These are phyloP conservation scores for Falco biarmicus DNA, from an alignment of 2,797 vertebrate genomes.

Conservation along the genomic window DNA sequence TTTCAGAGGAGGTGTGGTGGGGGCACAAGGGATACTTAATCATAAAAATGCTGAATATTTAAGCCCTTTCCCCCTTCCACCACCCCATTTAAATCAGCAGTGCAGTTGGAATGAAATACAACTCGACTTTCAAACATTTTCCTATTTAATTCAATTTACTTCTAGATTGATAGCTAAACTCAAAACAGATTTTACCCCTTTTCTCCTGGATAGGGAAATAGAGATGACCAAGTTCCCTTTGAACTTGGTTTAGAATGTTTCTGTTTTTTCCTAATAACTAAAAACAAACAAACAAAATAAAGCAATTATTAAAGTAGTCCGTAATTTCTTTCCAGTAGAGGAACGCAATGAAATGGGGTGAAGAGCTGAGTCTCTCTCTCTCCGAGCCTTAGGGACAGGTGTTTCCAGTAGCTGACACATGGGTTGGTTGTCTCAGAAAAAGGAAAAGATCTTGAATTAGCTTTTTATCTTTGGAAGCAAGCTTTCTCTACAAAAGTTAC, in stretches of 20 bases:
- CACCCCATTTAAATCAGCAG: constrained; percentile 43
- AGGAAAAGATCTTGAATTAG: neutral
- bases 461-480: neutral
- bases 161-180: constrained; percentile 68
- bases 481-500: neutral
- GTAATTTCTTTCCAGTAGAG: neutral
- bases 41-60: constrained; percentile 60
- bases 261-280: constrained; percentile 16
- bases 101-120: constrained; percentile 60
- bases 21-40: constrained; percentile 30
- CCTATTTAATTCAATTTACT: constrained; percentile 70
- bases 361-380: neutral
- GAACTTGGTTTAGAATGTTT: constrained; percentile 53
- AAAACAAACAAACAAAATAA: constrained; percentile 53
- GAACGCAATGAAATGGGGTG: neutral
- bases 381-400: neutral
- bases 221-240: constrained; percentile 52
- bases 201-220: constrained; percentile 29
- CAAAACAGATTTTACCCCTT: constrained; percentile 59
- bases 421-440: neutral
- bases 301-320: constrained; percentile 10
- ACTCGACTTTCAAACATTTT: constrained; percentile 71
- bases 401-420: neutral
- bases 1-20: constrained; percentile 39
- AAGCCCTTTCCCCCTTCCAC: constrained; percentile 6